Evolutionary conservation across 2,888 invertebrate genomes (phyloP), one percentile per base, ranked within the genome.

Genomic region (Melieria omissa): DNA sequence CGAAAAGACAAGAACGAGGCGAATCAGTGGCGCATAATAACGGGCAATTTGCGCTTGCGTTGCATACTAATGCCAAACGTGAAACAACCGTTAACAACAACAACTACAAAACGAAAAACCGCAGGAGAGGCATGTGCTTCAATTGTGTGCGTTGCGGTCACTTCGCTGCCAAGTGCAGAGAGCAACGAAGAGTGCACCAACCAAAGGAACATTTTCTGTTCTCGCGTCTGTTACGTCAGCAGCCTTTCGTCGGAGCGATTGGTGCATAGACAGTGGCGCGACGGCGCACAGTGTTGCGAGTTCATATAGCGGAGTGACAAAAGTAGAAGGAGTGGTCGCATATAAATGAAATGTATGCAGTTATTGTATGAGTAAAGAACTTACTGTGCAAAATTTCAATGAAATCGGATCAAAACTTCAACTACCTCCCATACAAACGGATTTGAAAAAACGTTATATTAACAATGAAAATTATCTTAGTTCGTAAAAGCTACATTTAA

Each of bases 181-280:
- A 10, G 12, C 9, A 1, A 3, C 49, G 9, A 10, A 49, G 49
- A 49, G 49, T 10, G 9, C 1, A 10, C 12, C 12, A 10, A 3
- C 49, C 1, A 10, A 12, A 10, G 49, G 10, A 9, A 49, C 10
- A 49, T 12, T 49, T 49, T 9, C 9, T 10, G 12, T 49, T 9
- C 12, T 10, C 16, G 16, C 16, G 16, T 16, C 16, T 16, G 16
- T 16, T 16, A 1, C 16, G 16, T 16, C 16, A 16, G 16, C 16
- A 16, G 16, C 16, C 16, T 16, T 16, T 16, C 2, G 2, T 2
- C 46, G 64, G 14, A 42, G 52, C 7, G 42, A 42, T 4, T 66
- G 66, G 66, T 66, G 57, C 12, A 44, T 66, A 57, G 66, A 66
- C 16, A 76, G 74, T 63, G 76, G 74, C 0, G 71, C 69, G 12